Conservation (phyloP, 2,113 vertebrate species). For the Strix uralensis region DNA sequence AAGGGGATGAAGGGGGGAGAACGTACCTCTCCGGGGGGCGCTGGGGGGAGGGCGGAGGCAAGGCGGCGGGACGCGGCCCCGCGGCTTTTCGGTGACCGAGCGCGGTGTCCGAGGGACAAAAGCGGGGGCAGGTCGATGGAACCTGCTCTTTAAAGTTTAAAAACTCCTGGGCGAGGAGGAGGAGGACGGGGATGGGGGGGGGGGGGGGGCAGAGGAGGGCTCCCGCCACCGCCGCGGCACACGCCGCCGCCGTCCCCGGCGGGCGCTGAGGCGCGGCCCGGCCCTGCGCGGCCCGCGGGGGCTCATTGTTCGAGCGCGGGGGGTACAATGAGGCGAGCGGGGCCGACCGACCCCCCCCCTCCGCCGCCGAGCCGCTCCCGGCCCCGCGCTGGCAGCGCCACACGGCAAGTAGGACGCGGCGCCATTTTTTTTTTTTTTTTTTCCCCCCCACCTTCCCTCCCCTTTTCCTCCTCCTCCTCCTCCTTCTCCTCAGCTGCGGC, state of each 20-base stretch:
- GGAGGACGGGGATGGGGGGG: background rate
- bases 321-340: background rate
- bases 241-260: background rate
- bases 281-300: background rate
- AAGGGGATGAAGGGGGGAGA: background rate
- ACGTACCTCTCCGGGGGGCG: conserved; percentile 7
- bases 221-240: background rate
- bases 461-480: background rate
- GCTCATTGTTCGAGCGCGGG: background rate
- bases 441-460: background rate
- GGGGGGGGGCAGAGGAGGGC: background rate
- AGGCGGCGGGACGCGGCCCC: background rate
- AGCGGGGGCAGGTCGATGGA: background rate
- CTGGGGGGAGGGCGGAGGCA: background rate
- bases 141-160: conserved; percentile 36
- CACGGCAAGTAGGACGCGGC: conserved; percentile 69
- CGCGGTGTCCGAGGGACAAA: background rate
- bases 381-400: conserved; percentile 36
- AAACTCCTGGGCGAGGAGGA: conserved; percentile 48
- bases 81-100: background rate
- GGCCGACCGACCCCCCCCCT: background rate
- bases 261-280: background rate
- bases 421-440: conserved; percentile 42
- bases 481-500: background rate
- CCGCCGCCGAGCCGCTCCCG: conserved; percentile 22